A percentile compares a stretch with the other conserved stretches of the same genome.
Evolutionary conservation across 64 coral and sea anemone species (phyloP).

Genomic region (Pocillopora verrucosa): DNA sequence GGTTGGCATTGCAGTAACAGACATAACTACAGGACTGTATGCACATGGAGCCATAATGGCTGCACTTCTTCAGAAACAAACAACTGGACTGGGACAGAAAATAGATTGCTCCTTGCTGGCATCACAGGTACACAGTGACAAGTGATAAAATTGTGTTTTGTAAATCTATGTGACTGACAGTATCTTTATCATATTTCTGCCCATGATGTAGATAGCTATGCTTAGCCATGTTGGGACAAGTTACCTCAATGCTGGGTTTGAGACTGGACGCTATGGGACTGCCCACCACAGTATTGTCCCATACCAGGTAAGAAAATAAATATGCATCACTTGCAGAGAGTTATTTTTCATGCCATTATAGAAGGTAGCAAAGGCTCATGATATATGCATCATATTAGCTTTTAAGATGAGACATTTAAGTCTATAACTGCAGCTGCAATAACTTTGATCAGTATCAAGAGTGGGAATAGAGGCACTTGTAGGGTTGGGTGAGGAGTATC

Average conservation of each 20-base stretch:
- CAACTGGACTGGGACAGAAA: slow-evolving; percentile 78
- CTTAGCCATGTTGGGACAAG: slow-evolving; percentile 80
- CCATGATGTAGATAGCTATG: slow-evolving; percentile 54
- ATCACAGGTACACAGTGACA: slow-evolving; percentile 60
- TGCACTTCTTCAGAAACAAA: slow-evolving; percentile 76
- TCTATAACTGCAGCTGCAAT: no score
- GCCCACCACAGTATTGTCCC: slow-evolving; percentile 91
- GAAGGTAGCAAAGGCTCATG: no score
- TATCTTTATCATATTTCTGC: no score
- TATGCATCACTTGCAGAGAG: neutral
- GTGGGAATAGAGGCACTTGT: no score
- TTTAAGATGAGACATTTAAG: no score
- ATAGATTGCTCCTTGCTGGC: slow-evolving; percentile 87
- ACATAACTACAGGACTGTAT: slow-evolving; percentile 81
- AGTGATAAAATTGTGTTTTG: neutral
- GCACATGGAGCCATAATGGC: slow-evolving; percentile 89
- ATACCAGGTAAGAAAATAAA: slow-evolving; percentile 68
- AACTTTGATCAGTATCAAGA: no score
- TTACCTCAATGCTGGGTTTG: slow-evolving; percentile 81
- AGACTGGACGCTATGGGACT: slow-evolving; percentile 81
- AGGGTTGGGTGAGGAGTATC: no score
- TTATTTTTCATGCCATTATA: no score
- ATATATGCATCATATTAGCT: no score
- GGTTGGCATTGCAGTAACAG: slow-evolving; percentile 81
- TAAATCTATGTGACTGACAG: neutral